Base-by-base conservation (phyloP, 2,113 vertebrate species). In the Actenoides lindsayi region DNA sequence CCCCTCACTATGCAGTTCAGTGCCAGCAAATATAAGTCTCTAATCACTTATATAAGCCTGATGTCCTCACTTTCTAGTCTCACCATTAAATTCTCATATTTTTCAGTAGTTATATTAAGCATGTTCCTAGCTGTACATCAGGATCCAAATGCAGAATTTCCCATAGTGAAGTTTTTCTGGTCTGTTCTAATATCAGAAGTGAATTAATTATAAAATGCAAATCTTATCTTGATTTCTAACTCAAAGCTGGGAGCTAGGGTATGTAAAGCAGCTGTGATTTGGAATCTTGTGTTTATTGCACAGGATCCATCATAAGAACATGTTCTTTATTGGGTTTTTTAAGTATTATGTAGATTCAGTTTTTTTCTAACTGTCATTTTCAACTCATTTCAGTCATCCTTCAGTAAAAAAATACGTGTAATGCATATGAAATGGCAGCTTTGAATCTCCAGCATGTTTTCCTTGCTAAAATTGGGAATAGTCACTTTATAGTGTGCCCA, bases 21-120 rank as follows among this genome's bases (percentile, higher is more conserved):
- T 65, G 87, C 89, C 91, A 94, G 70, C 89, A 93, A n/a, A 89
- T 39, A 0, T 13, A 81, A 95, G 87, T 91, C 91, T 87, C 74
- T 69, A 30, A 87, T 89, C 84, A 62, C 70, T 96, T 94, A 71
- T 9, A 48, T 76, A 93, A 91, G 62, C 65, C 51, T 89, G 53
- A 16, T 87, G 84, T 76, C 78, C 81, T 94, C 67, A 41, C 79
- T 91, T 67, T n/a, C 46, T 18, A 31, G 30, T 35, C 62, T 79
- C 57, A 21, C 5, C 23, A 25, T 31, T 51, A 13, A 53, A 68
- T 69, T 41, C 37, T 44, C 3, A 0, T n/a, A 17, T 89, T 93
- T 87, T 91, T 33, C 65, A 60, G 64, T 11, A 87, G 31, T 90
- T 64, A 17, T 8, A 33, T 30, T 75, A 68, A 94, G 71, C 5